A percentile compares a stretch with the other conserved stretches of the same genome.
phyloP scores from a whole-genome alignment of 1,140 invertebrate genomes.

The Atta colombica region DNA sequence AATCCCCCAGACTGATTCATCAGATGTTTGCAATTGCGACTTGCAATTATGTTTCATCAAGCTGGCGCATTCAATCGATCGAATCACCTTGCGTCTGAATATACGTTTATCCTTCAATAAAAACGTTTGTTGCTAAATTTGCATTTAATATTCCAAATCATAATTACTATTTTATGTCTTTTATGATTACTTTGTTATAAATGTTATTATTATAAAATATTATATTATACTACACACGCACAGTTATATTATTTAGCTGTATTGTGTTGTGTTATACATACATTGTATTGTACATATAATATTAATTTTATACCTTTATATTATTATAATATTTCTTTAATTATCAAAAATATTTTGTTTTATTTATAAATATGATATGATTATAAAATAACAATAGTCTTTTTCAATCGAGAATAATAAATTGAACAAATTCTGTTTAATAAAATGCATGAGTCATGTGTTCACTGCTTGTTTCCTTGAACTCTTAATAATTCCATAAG shows the following conservation, averaged over 20 bases:
- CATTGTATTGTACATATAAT: not conserved
- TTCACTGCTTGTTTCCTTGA: not conserved
- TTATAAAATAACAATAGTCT: not conserved
- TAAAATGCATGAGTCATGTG: conserved; percentile 10
- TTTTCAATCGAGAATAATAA: not conserved
- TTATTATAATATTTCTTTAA: not conserved
- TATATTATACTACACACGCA: not conserved
- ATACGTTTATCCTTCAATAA: conserved; percentile 4
- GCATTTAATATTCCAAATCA: not conserved
- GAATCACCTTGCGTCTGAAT: not conserved
- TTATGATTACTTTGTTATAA: not conserved
- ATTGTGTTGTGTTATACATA: not conserved
- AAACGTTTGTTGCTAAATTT: not conserved
- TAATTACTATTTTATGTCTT: not conserved
- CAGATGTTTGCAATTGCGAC: conserved; percentile 34
- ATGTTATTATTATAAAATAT: not conserved
- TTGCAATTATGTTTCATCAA: conserved; percentile 8
- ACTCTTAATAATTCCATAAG: not conserved
- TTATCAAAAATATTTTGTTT: not conserved
- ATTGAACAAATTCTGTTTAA: not conserved
- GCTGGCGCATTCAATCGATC: not conserved
- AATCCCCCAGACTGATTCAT: conserved; percentile 10
- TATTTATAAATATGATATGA: not conserved
- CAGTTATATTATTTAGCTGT: not conserved
- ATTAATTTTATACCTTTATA: not conserved